Evolutionary conservation across 1,140 invertebrate genomes (phyloP).

Genomic region (Brachionus rotundiformis): DNA sequence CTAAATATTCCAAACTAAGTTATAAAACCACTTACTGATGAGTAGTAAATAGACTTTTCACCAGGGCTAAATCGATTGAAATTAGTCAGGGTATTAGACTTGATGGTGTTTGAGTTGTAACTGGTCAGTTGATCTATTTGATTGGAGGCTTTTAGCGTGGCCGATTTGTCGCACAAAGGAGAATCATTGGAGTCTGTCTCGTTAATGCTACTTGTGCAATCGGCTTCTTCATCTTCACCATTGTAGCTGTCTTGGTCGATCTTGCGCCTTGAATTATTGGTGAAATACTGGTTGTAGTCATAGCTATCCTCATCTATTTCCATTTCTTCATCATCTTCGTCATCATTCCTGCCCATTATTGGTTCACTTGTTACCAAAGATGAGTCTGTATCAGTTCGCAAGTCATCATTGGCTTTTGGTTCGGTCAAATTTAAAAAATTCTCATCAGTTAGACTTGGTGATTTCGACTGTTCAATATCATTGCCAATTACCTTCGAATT

Average conservation of each 20-base stretch:
- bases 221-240: constrained; percentile 30
- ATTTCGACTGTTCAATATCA: constrained; percentile 30
- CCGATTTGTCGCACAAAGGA: background rate
- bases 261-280: background rate
- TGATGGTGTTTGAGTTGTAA: constrained; percentile 15
- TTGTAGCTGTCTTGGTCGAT: background rate
- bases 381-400: background rate
- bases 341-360: background rate
- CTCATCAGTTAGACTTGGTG: constrained; percentile 34
- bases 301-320: constrained; percentile 24
- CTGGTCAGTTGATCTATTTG: constrained; percentile 23
- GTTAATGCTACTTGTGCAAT: constrained; percentile 11
- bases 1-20: background rate
- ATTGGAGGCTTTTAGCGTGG: constrained; percentile 19
- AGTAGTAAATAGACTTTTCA: constrained; percentile 50
- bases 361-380: background rate
- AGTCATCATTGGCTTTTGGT: background rate
- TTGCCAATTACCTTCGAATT: background rate
- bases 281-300: constrained; percentile 22
- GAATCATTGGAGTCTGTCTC: constrained; percentile 28
- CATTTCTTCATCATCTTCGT: background rate
- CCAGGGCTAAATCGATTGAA: constrained; percentile 31
- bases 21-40: background rate
- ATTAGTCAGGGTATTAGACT: constrained; percentile 15
- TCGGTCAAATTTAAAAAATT: constrained; percentile 22